Percentiles rank a stretch among this genome's conserved stretches.
Conservation (phyloP, 2,797 vertebrate genomes). For the Gallinago nigripennis region DNA sequence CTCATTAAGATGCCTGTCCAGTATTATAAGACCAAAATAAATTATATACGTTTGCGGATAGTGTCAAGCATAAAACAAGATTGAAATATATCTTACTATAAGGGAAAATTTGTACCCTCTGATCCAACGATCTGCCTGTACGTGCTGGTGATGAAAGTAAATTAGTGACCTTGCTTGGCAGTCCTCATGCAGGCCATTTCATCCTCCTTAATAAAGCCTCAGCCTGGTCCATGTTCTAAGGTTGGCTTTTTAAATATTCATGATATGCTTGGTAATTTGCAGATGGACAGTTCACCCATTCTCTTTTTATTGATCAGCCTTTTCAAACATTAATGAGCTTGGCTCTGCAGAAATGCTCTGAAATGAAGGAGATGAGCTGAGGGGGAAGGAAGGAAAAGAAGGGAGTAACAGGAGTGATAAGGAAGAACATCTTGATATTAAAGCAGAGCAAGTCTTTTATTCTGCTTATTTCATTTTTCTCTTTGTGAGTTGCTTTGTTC, state of each 20-base stretch:
- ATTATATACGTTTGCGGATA: not conserved
- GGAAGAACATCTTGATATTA: not conserved
- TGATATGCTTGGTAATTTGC: constrained; percentile 74
- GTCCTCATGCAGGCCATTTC: not conserved
- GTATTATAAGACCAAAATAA: not conserved
- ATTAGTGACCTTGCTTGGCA: constrained; percentile 13
- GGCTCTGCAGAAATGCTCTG: constrained; percentile 60
- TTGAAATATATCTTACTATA: not conserved
- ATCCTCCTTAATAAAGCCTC: constrained; percentile 32
- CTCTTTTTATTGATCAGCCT: constrained; percentile 76
- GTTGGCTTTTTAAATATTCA: constrained; percentile 78
- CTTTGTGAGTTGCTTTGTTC: constrained; percentile 37
- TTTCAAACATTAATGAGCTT: constrained; percentile 81
- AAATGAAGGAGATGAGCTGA: constrained; percentile 47
- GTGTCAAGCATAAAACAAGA: not conserved
- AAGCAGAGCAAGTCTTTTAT: constrained; percentile 13
- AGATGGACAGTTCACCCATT: constrained; percentile 74
- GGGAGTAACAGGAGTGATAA: not conserved
- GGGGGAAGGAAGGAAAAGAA: not conserved
- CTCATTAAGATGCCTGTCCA: not conserved
- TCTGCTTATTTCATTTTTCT: constrained; percentile 44
- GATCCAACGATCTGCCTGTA: not conserved
- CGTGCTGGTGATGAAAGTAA: not conserved
- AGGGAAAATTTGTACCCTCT: not conserved
- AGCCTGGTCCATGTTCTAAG: constrained; percentile 13